Conservation (phyloP, 2,797 vertebrate genomes). For the Enteromius afrohamiltoni region DNA sequence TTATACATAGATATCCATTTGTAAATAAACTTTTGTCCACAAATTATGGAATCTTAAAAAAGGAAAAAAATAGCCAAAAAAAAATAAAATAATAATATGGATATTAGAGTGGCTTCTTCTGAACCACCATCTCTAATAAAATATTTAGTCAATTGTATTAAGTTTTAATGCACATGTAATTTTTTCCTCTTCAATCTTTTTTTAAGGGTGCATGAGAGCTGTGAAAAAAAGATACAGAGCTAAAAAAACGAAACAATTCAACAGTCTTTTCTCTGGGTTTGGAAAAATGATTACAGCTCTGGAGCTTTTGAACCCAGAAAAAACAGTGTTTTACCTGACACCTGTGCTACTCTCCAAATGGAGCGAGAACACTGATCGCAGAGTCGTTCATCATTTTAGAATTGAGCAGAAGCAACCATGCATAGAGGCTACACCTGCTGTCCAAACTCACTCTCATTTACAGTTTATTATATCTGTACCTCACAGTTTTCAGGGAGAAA, state of each 20-base stretch:
- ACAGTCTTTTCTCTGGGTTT: not conserved
- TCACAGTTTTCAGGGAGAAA: slow-evolving; percentile 8
- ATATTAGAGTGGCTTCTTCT: slow-evolving; percentile 41
- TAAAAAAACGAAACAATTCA: not conserved
- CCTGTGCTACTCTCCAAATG: slow-evolving; percentile 31
- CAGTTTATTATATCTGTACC: not conserved
- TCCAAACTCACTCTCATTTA: slow-evolving; percentile 13
- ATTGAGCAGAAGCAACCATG: slow-evolving; percentile 30
- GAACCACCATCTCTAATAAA: slow-evolving; percentile 51
- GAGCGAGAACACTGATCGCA: slow-evolving; percentile 7
- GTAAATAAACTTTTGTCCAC: not conserved
- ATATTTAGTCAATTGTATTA: slow-evolving; percentile 59
- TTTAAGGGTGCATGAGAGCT: slow-evolving; percentile 7
- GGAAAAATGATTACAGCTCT: slow-evolving; percentile 20
- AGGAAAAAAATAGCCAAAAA: not conserved
- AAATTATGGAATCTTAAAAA: slow-evolving; percentile 13
- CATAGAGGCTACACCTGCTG: slow-evolving; percentile 36
- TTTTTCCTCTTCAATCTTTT: slow-evolving; percentile 1
- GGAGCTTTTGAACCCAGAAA: slow-evolving; percentile 22
- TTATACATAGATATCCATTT: not conserved
- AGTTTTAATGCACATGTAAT: slow-evolving; percentile 46
- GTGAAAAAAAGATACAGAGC: slow-evolving; percentile 13
- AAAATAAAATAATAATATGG: slow-evolving; percentile 22
- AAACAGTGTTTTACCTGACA: slow-evolving; percentile 45
- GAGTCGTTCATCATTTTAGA: slow-evolving; percentile 51